Conservation (phyloP, 2,888 invertebrate genomes). For the Machimus rusticus region DNA sequence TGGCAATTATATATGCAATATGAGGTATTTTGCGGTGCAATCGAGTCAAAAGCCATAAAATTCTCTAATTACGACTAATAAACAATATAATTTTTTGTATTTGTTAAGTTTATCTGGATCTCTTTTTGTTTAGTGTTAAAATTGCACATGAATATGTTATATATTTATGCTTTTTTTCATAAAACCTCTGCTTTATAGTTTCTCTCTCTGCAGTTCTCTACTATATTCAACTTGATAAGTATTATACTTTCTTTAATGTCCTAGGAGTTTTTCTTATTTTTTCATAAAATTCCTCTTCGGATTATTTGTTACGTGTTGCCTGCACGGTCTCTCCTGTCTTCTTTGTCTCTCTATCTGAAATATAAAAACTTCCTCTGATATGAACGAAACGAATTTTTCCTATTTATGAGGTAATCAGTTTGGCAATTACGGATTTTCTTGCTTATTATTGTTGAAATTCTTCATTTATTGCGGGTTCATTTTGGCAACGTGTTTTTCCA, state of each 20-base stretch:
- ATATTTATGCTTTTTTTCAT: not conserved
- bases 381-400: slow-evolving; percentile 22
- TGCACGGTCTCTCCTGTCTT: not conserved
- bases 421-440: slow-evolving; percentile 16
- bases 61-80: slow-evolving; percentile 33
- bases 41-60: slow-evolving; percentile 35
- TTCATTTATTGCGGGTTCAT: not conserved
- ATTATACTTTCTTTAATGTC: not conserved
- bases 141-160: slow-evolving; percentile 33
- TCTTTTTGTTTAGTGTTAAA: slow-evolving; percentile 22
- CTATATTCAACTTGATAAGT: slow-evolving; percentile 34
- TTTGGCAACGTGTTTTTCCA: not conserved
- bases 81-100: slow-evolving; percentile 28
- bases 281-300: slow-evolving; percentile 3
- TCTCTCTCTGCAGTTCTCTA: slow-evolving; percentile 16
- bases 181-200: slow-evolving; percentile 16
- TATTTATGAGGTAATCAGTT: slow-evolving; percentile 24
- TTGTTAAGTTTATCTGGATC: slow-evolving; percentile 23
- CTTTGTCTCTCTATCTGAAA: not conserved
- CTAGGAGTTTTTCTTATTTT: not conserved
- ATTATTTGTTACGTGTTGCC: not conserved
- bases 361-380: slow-evolving; percentile 14
- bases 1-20: slow-evolving; percentile 35
- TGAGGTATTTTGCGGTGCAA: slow-evolving; percentile 48
- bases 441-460: slow-evolving; percentile 4